phyloP scores from a whole-genome alignment of 2,113 vertebrate species.

The Bambusicola thoracicus region DNA sequence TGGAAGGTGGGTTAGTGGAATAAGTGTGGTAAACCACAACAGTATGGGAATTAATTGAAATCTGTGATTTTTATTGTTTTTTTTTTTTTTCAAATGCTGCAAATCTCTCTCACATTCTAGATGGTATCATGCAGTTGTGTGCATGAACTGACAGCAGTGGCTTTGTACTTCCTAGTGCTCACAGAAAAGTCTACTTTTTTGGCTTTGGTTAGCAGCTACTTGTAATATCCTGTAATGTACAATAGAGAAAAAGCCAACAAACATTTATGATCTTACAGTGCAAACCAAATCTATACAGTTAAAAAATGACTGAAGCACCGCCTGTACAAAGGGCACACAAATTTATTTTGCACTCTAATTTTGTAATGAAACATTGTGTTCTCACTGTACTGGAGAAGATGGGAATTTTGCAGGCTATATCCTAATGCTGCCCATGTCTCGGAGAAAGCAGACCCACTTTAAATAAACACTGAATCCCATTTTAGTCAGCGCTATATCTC shows the following conservation, averaged over 20 bases:
- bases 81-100: not conserved
- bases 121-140: not conserved
- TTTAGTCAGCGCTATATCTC: not conserved
- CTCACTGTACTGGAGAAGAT: not conserved
- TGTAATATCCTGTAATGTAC: not conserved
- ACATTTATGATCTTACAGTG: not conserved
- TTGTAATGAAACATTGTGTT: not conserved
- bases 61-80: not conserved
- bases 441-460: not conserved
- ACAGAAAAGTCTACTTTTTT: not conserved
- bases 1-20: not conserved
- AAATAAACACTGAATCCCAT: slow-evolving; percentile 28
- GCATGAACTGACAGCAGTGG: not conserved
- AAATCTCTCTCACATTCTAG: not conserved
- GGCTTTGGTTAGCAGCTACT: not conserved
- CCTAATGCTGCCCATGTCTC: not conserved
- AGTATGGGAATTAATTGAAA: not conserved
- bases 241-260: not conserved
- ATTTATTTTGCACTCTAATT: not conserved
- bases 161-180: not conserved
- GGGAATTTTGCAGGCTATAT: not conserved
- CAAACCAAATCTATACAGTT: not conserved
- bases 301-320: not conserved
- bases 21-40: not conserved
- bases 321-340: not conserved